phyloP scores from a whole-genome alignment of 2,888 invertebrate species.

The Leptinotarsa juncta region DNA sequence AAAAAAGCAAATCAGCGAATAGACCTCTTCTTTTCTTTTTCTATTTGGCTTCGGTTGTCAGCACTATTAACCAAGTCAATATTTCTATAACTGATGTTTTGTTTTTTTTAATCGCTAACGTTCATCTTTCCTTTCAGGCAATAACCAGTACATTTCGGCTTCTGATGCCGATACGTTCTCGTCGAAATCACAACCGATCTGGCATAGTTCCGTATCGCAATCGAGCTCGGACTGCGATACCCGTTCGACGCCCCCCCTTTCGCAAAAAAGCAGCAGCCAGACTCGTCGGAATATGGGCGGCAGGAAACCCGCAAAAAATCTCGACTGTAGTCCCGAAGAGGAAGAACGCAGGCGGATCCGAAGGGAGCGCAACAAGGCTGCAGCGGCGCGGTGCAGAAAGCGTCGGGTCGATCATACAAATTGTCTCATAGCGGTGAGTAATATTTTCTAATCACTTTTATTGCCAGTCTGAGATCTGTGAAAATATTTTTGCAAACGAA shows the following conservation, averaged over 20 bases:
- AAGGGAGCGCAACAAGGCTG: slow-evolving; percentile 95
- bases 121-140: slow-evolving; percentile 55
- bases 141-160: slow-evolving; percentile 65
- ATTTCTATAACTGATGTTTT: too few relatives aligned
- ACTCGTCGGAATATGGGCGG: slow-evolving; percentile 86
- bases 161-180: slow-evolving; percentile 62
- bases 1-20: too few relatives aligned
- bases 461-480: neutral
- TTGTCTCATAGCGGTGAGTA: slow-evolving; percentile 79
- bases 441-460: neutral
- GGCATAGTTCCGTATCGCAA: slow-evolving; percentile 63
- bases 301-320: slow-evolving; percentile 80
- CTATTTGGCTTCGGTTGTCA: neutral
- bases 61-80: neutral
- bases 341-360: slow-evolving; percentile 88
- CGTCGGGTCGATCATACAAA: slow-evolving; percentile 96
- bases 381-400: slow-evolving; percentile 97
- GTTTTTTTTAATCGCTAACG: neutral
- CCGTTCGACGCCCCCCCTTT: slow-evolving; percentile 59
- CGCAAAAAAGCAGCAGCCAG: slow-evolving; percentile 47
- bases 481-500: neutral
- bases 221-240: slow-evolving; percentile 63
- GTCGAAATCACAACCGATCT: slow-evolving; percentile 58
- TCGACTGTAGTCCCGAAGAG: slow-evolving; percentile 89
- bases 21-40: neutral